Base-by-base conservation (phyloP, 2,888 invertebrate genomes). In the Lasioglossum figueresi region DNA sequence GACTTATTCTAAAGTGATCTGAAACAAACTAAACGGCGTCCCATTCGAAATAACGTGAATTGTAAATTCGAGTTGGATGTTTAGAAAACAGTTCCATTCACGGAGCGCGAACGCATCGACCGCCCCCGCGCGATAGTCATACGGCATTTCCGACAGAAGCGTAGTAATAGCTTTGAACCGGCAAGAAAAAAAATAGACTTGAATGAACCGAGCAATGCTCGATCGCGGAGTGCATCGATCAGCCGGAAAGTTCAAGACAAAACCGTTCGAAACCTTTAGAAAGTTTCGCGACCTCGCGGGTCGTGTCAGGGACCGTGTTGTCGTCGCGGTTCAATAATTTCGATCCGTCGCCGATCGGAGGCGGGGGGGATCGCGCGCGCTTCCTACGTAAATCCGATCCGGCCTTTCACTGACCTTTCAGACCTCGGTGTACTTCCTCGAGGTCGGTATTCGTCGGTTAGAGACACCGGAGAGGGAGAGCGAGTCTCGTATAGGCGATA, bases 371-470 rank as follows among this genome's bases (percentile, higher is more conserved):
- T 34, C 12, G 16, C 16, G 56, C 40, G 70, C 40, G 88, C 86
- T 91, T 91, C 89, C 88, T 89, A 88, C 88, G 86, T 84, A 72
- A 88, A 89, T 87, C 80, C 83, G 84, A 86, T 83, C 83, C 87
- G 87, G 86, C 93, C 93, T 93, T 93, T 93, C 93, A 92, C 93
- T 92, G 93, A 93, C 92, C 93, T 93, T 93, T 93, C 88, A 83
- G 85, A 89, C 84, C 87, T 81, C 90, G 77, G 72, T 80, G 80
- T 86, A 88, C 84, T 91, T 88, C 85, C 88, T 90, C 88, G 91
- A 90, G 92, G 90, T 92, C 91, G 88, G 76, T 83, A 86, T 86
- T 86, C 82, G 79, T 84, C 19, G 78, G 73, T 34, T 19, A 19
- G 63, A 63, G 63, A 34, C 45, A 71, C 37, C 8, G 2, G 68